A percentile compares a stretch with the other conserved stretches of the same genome.
Evolutionary conservation across 2,888 invertebrate genomes (phyloP).

Genomic region (Schizotus pectinicornis): DNA sequence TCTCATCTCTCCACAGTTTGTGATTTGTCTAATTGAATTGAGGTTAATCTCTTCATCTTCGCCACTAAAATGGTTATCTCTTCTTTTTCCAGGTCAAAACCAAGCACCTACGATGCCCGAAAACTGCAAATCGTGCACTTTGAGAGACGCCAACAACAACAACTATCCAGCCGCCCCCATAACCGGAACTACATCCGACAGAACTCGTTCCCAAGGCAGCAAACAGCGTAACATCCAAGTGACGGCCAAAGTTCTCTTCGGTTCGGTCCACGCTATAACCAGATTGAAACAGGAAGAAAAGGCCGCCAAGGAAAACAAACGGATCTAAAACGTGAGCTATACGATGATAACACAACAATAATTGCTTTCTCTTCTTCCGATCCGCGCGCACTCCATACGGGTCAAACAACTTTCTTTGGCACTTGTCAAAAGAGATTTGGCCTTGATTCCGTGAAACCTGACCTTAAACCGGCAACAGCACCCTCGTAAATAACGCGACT

Average conservation of each 20-base stretch:
- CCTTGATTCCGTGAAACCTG: conserved; percentile 33
- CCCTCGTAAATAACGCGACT: conserved; percentile 19
- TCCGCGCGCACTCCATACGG: conserved; percentile 2
- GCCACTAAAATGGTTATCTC: no score
- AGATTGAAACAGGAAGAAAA: conserved; percentile 76
- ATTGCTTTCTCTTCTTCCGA: conserved; percentile 21
- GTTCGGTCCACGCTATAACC: conserved; percentile 75
- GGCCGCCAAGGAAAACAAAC: conserved; percentile 67
- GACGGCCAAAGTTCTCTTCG: conserved; percentile 76
- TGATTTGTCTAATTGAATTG: not conserved
- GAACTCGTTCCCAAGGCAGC: conserved; percentile 39
- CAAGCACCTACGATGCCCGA: conserved; percentile 53
- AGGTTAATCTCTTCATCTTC: not conserved
- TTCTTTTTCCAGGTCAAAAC: not conserved
- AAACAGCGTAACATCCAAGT: conserved; percentile 61
- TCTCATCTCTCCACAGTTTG: not conserved
- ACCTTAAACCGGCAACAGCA: conserved; percentile 22
- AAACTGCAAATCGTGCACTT: conserved; percentile 63
- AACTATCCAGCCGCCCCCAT: conserved; percentile 59
- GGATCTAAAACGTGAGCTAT: conserved; percentile 54
- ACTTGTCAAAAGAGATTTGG: conserved; percentile 22
- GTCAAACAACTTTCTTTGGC: conserved; percentile 30
- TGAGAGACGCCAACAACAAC: conserved; percentile 66
- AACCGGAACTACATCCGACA: conserved; percentile 37
- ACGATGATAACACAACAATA: conserved; percentile 2